Evolutionary conservation across 2,888 invertebrate genomes (phyloP), one percentile per base, ranked within the genome.

Genomic region (Rhagonycha fulva): DNA sequence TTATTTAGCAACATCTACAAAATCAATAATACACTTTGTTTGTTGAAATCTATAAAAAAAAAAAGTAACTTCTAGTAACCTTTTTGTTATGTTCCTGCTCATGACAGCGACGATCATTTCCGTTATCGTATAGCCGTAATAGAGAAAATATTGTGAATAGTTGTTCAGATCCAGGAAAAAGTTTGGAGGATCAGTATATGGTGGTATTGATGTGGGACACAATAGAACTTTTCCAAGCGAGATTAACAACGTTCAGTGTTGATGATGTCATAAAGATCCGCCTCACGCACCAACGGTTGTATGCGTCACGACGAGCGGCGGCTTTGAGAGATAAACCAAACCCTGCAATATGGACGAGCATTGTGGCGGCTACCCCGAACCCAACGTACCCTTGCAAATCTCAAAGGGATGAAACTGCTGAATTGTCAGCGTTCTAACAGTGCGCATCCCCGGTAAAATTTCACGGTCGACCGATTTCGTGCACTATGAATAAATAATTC

Each of bases 231-330:
- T 71, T 72, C 81, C 81, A 80, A 82, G 80, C 80, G 82, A 83
- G 82, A 83, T 83, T 83, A 84, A 83, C 82, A 80, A 80, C 80
- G 81, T 78, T 81, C 82, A 82, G 82, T 81, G 82, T 77, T 80
- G 81, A 76, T 84, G 85, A 84, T 84, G 84, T 84, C 84, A 79
- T 81, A 81, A 81, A 81, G 81, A 79, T 77, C 72, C 72, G 72
- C 70, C 75, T 77, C 68, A 73, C 80, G 77, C 79, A 81, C 79
- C 80, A 83, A 71, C 79, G 80, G 80, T 74, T 82, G 81, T 80
- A 83, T 82, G 83, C 83, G 83, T 83, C 82, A 82, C 80, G 80
- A 80, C 80, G 82, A 81, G 83, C 83, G 83, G 81, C 82, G 80
- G 80, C 83, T 82, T 81, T 80, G 76, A 79, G 77, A 81, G 81